Conservation (phyloP, 2,113 vertebrate species). For the Callospermophilus lateralis region DNA sequence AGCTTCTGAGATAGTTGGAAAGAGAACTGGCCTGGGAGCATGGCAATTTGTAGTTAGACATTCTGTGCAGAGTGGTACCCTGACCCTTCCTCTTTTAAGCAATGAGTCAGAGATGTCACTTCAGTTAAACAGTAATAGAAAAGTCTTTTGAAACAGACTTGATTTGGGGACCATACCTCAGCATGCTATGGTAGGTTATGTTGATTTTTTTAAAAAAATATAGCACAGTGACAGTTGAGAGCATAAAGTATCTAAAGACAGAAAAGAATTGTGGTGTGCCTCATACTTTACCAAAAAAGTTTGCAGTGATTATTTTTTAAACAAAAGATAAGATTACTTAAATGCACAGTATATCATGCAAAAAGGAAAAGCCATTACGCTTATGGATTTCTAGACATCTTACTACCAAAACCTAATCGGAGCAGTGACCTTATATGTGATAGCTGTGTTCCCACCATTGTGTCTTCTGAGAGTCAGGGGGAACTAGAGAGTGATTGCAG, state of each 20-base stretch:
- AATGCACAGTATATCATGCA: background rate
- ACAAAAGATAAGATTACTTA: background rate
- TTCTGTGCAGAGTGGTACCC: background rate
- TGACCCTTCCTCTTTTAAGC: background rate
- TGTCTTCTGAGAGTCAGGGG: background rate
- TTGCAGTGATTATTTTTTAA: constrained; percentile 30
- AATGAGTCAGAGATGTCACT: background rate
- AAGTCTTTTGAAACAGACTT: constrained; percentile 39
- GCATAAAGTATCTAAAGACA: constrained; percentile 54
- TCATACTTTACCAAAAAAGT: background rate
- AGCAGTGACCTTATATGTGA: background rate
- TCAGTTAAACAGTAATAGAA: background rate
- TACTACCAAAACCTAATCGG: background rate
- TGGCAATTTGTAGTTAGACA: background rate
- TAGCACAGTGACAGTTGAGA: background rate
- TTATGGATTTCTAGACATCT: background rate
- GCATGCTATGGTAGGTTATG: background rate
- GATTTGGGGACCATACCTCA: constrained; percentile 33
- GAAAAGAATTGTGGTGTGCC: background rate
- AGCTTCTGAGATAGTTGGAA: background rate
- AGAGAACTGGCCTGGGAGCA: background rate
- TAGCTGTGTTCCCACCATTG: background rate
- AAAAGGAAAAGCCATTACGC: background rate
- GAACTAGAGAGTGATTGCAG: background rate
- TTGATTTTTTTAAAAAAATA: constrained; percentile 26